These are phyloP conservation scores for Athene cunicularia DNA, from an alignment of 2,113 vertebrate species.

Conservation along the genomic window DNA sequence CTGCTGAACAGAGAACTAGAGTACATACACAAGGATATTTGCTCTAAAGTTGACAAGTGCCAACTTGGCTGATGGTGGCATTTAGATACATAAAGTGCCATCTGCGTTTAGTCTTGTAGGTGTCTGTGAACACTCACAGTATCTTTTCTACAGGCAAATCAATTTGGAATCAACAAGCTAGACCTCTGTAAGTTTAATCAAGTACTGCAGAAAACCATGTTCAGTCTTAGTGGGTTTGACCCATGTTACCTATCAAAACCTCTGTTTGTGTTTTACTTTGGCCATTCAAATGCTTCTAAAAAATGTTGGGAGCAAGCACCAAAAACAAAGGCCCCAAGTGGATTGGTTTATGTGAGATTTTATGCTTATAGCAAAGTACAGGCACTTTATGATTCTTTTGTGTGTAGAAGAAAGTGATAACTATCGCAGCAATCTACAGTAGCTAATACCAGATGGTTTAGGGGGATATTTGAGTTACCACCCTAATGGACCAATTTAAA, in stretches of 20 bases:
- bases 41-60: neutral
- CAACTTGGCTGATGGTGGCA: fast-evolving
- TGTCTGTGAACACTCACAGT: neutral
- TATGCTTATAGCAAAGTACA: neutral
- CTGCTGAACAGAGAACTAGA: neutral
- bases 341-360: neutral
- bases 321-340: neutral
- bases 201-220: neutral
- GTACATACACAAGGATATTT: fast-evolving
- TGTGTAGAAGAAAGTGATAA: neutral
- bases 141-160: neutral
- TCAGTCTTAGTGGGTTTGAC: neutral
- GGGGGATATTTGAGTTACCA: neutral
- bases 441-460: neutral
- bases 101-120: neutral
- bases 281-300: neutral
- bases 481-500: neutral
- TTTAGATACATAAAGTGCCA: neutral
- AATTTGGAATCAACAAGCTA: neutral
- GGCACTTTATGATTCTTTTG: neutral
- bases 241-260: neutral
- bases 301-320: neutral
- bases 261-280: neutral
- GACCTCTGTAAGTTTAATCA: neutral
- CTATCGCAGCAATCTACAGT: neutral